phyloP scores from a whole-genome alignment of 2,888 invertebrate genomes.

The Drosophila antonietae region DNA sequence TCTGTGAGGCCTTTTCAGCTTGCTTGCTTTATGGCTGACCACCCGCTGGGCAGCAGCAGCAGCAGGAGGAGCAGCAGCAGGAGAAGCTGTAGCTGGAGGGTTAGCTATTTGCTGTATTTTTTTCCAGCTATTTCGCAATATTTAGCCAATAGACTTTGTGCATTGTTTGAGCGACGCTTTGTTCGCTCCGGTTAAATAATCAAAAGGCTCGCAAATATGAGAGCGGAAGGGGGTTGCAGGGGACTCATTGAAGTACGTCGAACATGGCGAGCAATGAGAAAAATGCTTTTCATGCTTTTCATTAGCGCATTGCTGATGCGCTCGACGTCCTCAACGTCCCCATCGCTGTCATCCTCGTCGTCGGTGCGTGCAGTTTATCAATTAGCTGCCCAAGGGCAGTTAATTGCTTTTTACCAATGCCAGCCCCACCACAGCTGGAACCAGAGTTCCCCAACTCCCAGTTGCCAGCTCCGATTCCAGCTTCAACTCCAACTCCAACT shows the following conservation, averaged over 20 bases:
- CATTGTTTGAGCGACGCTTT: conserved; percentile 69
- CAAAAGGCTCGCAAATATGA: conserved; percentile 34
- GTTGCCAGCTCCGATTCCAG: background rate
- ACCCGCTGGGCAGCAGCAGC: conserved; percentile 31
- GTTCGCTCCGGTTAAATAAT: conserved; percentile 62
- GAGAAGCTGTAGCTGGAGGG: background rate
- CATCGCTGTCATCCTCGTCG: conserved; percentile 6
- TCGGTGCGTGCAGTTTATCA: conserved; percentile 73
- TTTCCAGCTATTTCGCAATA: conserved; percentile 53
- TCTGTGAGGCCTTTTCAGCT: conserved; percentile 12
- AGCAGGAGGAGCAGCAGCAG: background rate
- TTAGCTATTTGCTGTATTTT: background rate
- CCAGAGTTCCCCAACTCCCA: background rate
- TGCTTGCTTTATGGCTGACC: conserved; percentile 50
- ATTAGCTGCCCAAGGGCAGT: conserved; percentile 69
- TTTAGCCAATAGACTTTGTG: conserved; percentile 70
- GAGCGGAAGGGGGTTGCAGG: background rate
- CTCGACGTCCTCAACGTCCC: conserved; percentile 22
- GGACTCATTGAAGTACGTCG: background rate
- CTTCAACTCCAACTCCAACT: background rate
- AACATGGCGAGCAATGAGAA: conserved; percentile 20
- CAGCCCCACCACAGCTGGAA: background rate
- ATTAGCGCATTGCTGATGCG: conserved; percentile 70
- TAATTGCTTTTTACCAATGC: conserved; percentile 68
- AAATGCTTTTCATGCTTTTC: conserved; percentile 62